Base-by-base conservation (phyloP, 1,140 invertebrate genomes). In the Chymomyza costata region DNA sequence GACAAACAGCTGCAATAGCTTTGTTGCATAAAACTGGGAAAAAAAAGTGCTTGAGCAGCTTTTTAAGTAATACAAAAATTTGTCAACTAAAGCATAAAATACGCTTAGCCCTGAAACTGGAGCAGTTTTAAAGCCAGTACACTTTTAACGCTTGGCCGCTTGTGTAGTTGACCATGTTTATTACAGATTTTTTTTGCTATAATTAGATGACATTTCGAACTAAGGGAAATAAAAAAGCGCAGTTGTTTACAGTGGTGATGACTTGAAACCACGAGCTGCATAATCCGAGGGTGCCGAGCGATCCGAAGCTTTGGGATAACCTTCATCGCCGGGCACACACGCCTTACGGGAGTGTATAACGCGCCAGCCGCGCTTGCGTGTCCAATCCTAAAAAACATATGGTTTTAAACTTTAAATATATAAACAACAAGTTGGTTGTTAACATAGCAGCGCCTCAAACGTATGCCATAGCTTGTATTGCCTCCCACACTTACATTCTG, bases 401-500 rank as follows among this genome's bases (percentile, higher is more conserved):
- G 13, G 1, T 5, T n/a, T 15, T 1, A 10, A 31, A 31, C 1
- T 28, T 21, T 14, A 19, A 21, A 19, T 25, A n/a, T n/a, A n/a
- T n/a, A n/a, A n/a, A n/a, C n/a, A n/a, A n/a, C n/a, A n/a, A n/a
- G n/a, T n/a, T n/a, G n/a, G n/a, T n/a, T n/a, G n/a, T n/a, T n/a
- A n/a, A n/a, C n/a, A n/a, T n/a, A n/a, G n/a, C n/a, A n/a, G n/a
- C n/a, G n/a, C n/a, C n/a, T n/a, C n/a, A n/a, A n/a, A n/a, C n/a
- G n/a, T n/a, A n/a, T n/a, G n/a, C n/a, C n/a, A n/a, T n/a, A n/a
- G n/a, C n/a, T n/a, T n/a, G n/a, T n/a, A n/a, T n/a, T n/a, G n/a
- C 10, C n/a, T n/a, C n/a, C n/a, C n/a, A n/a, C 15, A 89, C 90
- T 89, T 87, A 93, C 92, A 85, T 92, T 90, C 52, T 84, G 86